A percentile compares a stretch with the other conserved stretches of the same genome.
These are phyloP conservation scores for Tachysurus vachellii DNA, from an alignment of 2,113 vertebrate species.

Conservation along the genomic window DNA sequence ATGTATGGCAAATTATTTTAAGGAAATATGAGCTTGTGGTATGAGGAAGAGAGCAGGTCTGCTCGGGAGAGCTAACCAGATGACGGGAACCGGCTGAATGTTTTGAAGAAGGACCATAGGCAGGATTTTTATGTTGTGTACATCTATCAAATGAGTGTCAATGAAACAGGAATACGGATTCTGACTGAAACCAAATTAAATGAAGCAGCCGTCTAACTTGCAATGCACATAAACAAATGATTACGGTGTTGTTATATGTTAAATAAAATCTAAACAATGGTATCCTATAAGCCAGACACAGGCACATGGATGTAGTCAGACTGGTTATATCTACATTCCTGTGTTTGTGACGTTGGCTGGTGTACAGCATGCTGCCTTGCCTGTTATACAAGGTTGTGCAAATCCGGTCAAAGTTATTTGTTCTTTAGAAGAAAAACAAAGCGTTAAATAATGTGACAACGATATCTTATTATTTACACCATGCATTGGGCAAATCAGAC, in stretches of 20 bases:
- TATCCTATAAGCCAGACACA: too few species aligned
- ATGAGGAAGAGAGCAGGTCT: background rate
- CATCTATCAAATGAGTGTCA: background rate
- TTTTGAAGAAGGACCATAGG: background rate
- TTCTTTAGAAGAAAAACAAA: background rate
- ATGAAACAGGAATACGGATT: background rate
- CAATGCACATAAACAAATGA: background rate
- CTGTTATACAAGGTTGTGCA: background rate
- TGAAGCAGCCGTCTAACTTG: background rate
- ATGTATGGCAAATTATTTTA: too few species aligned
- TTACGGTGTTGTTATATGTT: background rate
- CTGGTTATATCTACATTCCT: background rate
- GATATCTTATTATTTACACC: background rate
- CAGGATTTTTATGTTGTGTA: background rate
- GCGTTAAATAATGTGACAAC: background rate
- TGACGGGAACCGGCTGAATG: background rate
- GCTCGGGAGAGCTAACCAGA: background rate
- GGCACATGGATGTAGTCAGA: slow-evolving; percentile 8
- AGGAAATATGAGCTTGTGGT: too few species aligned
- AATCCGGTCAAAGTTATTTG: background rate
- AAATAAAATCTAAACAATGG: background rate
- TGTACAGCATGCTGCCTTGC: background rate
- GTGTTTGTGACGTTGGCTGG: background rate
- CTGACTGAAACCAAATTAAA: background rate
- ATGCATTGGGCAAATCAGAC: background rate